Evolutionary conservation across 2,113 vertebrate species (phyloP).

Genomic region (Cygnus atratus): DNA sequence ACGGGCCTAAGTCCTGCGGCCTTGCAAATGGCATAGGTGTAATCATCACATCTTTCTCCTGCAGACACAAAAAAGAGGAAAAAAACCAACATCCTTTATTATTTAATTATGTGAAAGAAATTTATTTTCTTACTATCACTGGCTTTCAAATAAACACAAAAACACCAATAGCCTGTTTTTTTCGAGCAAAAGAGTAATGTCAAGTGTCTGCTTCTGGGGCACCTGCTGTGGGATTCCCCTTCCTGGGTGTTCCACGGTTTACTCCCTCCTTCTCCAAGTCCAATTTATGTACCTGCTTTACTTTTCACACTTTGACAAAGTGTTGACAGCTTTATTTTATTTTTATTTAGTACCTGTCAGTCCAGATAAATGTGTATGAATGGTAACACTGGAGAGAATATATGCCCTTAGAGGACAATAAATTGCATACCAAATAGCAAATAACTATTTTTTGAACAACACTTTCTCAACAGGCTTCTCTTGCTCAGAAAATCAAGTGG

Average conservation of each 20-base stretch:
- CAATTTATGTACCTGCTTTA: background rate
- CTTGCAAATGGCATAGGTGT: constrained; percentile 94
- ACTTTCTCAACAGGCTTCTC: background rate
- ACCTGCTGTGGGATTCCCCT: background rate
- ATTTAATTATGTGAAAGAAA: background rate
- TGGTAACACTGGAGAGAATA: constrained; percentile 17
- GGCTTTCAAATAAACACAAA: background rate
- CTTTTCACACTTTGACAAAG: constrained; percentile 15
- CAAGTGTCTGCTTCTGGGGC: background rate
- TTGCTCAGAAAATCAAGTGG: background rate
- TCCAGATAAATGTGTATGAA: constrained; percentile 35
- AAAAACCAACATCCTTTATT: background rate
- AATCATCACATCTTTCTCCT: constrained; percentile 94
- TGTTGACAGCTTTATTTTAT: constrained; percentile 57
- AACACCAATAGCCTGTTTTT: background rate
- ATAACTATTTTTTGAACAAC: background rate
- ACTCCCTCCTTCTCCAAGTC: background rate
- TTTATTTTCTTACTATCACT: background rate
- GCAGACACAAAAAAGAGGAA: constrained; percentile 1
- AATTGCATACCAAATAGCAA: constrained; percentile 2
- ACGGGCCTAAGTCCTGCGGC: constrained; percentile 94
- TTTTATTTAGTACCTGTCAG: background rate
- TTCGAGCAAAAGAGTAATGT: background rate
- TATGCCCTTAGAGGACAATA: constrained; percentile 26
- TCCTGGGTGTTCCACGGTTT: background rate